These are phyloP conservation scores for Metellina segmentata DNA, from an alignment of 2,888 invertebrate species.

Conservation along the genomic window DNA sequence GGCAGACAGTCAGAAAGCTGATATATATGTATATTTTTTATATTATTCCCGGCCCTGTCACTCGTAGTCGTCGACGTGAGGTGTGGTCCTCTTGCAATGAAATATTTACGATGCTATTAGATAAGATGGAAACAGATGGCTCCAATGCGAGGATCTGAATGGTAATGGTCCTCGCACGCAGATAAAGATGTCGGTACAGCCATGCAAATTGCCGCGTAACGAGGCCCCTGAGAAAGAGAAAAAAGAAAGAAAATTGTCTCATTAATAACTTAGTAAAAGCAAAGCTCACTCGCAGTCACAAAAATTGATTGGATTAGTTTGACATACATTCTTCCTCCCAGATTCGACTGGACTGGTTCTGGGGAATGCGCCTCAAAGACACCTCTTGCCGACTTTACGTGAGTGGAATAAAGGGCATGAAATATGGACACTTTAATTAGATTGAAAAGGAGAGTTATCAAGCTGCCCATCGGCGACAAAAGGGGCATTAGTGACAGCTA, in stretches of 20 bases:
- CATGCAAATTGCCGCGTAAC: conserved; percentile 51
- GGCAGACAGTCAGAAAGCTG: too few species aligned
- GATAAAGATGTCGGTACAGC: conserved; percentile 56
- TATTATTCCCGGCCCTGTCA: neutral
- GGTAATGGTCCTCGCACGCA: conserved; percentile 20
- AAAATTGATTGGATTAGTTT: conserved; percentile 31
- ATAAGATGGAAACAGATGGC: conserved; percentile 63
- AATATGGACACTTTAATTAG: conserved; percentile 20
- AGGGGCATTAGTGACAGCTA: neutral
- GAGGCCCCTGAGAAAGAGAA: conserved; percentile 9
- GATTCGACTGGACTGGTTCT: conserved; percentile 1
- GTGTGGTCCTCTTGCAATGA: conserved; percentile 64
- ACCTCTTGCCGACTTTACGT: neutral
- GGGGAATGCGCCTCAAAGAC: too few species aligned
- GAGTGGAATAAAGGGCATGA: conserved; percentile 8
- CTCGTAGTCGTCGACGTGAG: conserved; percentile 6
- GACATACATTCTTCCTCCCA: conserved; percentile 13
- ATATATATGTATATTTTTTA: too few species aligned
- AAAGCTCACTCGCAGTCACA: neutral
- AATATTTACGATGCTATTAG: conserved; percentile 69
- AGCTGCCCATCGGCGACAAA: neutral
- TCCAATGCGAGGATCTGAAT: conserved; percentile 29
- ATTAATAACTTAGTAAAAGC: conserved; percentile 45
- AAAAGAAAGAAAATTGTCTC: conserved; percentile 18
- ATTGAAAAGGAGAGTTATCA: neutral